Evolutionary conservation across 2,113 vertebrate species (phyloP).

Genomic region (Turdus rufiventris): DNA sequence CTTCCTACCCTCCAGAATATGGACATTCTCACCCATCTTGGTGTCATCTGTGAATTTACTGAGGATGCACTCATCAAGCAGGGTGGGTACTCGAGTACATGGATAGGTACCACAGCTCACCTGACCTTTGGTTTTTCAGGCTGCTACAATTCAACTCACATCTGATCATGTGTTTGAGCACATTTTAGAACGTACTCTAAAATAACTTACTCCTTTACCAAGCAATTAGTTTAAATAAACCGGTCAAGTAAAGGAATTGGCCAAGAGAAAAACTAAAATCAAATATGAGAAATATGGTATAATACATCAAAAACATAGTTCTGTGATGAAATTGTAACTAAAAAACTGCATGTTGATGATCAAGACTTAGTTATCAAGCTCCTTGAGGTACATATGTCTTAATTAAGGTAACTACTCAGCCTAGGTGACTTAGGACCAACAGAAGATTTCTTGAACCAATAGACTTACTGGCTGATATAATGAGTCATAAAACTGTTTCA

Average conservation of each 20-base stretch:
- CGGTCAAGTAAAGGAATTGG: not conserved
- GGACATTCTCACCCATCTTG: not conserved
- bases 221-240: not conserved
- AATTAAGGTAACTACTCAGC: not conserved
- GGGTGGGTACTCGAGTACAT: accelerated
- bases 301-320: not conserved
- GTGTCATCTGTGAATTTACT: not conserved
- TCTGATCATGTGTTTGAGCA: not conserved
- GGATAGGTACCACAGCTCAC: not conserved
- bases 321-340: not conserved
- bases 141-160: not conserved
- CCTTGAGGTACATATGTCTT: not conserved
- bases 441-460: not conserved
- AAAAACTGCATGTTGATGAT: not conserved
- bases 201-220: not conserved
- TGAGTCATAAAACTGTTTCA: not conserved
- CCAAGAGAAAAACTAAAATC: not conserved
- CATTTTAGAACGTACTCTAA: not conserved
- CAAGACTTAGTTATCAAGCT: not conserved
- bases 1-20: not conserved
- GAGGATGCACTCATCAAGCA: not conserved
- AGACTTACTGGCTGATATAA: not conserved
- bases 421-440: not conserved
- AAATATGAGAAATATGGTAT: not conserved
- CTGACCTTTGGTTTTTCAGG: not conserved